Percentiles rank a stretch among this genome's conserved stretches.
Evolutionary conservation across 2,797 vertebrate species (phyloP).

Genomic region (Sphenopsis melanotis): DNA sequence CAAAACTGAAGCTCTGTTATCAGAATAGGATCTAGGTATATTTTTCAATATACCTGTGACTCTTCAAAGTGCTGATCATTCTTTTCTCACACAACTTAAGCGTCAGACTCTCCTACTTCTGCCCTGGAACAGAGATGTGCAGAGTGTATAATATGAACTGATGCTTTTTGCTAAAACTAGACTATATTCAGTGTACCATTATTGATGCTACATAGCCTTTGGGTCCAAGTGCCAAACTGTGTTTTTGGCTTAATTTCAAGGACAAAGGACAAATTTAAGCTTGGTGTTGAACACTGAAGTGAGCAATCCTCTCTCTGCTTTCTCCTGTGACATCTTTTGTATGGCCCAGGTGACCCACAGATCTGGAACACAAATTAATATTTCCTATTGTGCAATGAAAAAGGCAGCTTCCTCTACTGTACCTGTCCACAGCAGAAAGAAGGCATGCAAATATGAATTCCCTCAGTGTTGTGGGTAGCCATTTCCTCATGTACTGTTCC

Average conservation of each 20-base stretch:
- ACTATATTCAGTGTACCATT: neutral
- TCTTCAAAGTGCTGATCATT: neutral
- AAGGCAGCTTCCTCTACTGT: neutral
- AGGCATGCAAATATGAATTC: neutral
- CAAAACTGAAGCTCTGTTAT: neutral
- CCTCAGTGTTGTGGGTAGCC: neutral
- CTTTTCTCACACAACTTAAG: neutral
- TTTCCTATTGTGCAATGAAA: neutral
- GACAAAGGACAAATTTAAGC: neutral
- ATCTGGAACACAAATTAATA: neutral
- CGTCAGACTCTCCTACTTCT: neutral
- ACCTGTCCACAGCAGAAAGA: neutral
- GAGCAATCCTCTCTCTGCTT: neutral
- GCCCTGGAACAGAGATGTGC: neutral
- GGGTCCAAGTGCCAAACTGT: neutral
- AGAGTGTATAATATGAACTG: neutral
- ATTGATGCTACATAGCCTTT: neutral
- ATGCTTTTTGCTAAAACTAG: neutral
- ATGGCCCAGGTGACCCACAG: neutral
- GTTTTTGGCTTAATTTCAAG: slow-evolving; percentile 14
- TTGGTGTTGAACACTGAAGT: neutral
- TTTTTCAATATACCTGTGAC: neutral
- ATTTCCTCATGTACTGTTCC: neutral
- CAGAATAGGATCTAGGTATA: neutral
- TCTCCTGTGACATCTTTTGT: neutral